phyloP scores from a whole-genome alignment of 2,113 vertebrate species.

The Petrocephalus zakoni region DNA sequence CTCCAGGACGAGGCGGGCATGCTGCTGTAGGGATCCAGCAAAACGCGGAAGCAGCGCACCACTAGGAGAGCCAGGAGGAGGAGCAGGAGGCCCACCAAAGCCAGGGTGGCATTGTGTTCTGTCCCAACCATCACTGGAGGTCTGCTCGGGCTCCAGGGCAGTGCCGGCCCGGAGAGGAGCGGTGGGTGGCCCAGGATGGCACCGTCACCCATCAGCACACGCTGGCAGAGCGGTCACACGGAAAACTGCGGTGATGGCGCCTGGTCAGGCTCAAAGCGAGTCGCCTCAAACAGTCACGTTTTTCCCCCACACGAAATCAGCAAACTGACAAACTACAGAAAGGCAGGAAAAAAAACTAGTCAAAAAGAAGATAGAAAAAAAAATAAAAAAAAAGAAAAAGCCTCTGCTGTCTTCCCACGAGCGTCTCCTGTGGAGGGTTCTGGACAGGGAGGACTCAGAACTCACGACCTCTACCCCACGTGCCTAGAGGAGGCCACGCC shows the following conservation, averaged over 20 bases:
- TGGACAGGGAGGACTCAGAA: neutral
- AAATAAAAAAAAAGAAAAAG: neutral
- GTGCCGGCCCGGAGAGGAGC: constrained; percentile 55
- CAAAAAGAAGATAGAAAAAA: neutral
- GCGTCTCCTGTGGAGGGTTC: neutral
- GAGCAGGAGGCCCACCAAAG: constrained; percentile 82
- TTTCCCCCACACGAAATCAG: neutral
- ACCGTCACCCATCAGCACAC: constrained; percentile 68
- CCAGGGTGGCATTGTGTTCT: constrained; percentile 80
- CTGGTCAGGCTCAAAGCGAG: neutral
- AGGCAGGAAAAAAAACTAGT: neutral
- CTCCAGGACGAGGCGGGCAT: constrained; percentile 88
- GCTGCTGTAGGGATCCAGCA: constrained; percentile 92
- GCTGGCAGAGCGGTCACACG: neutral
- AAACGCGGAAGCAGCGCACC: constrained; percentile 83
- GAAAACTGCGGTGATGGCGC: neutral
- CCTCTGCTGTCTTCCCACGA: neutral
- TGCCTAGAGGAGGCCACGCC: neutral
- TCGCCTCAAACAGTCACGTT: neutral
- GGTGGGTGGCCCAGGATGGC: constrained; percentile 67
- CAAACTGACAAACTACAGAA: neutral
- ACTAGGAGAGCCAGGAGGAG: constrained; percentile 81
- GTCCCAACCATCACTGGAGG: constrained; percentile 59
- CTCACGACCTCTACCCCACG: neutral
- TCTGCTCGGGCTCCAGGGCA: constrained; percentile 51